phyloP scores from a whole-genome alignment of 2,888 invertebrate species.

The Agrypnus murinus region DNA sequence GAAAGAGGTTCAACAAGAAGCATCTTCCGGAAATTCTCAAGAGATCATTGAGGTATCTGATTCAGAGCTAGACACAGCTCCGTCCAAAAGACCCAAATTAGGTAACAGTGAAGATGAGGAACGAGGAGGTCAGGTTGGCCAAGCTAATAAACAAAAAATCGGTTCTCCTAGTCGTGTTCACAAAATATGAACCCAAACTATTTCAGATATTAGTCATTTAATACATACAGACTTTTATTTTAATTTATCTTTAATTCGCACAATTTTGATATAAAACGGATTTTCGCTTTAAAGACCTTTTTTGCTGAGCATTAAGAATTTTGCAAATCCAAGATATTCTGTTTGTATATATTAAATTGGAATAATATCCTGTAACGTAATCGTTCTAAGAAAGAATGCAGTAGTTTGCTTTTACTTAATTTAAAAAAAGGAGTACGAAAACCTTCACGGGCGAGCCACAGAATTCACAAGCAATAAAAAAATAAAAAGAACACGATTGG shows the following conservation, averaged over 20 bases:
- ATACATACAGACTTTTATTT: slow-evolving; percentile 16
- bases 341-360: no score
- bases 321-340: no score
- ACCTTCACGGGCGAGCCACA: no score
- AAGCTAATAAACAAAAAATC: slow-evolving; percentile 59
- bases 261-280: not conserved
- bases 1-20: slow-evolving; percentile 60
- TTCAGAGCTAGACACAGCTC: slow-evolving; percentile 57
- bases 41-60: slow-evolving; percentile 58
- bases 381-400: no score
- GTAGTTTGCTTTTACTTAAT: no score
- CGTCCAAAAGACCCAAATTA: slow-evolving; percentile 64
- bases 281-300: slow-evolving; percentile 2
- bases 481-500: no score
- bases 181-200: slow-evolving; percentile 33
- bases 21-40: slow-evolving; percentile 53
- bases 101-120: slow-evolving; percentile 64
- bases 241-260: no score
- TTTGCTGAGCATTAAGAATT: no score
- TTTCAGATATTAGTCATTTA: slow-evolving; percentile 28
- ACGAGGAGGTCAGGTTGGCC: slow-evolving; percentile 69
- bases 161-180: slow-evolving; percentile 21
- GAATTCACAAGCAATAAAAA: no score
- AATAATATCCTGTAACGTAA: no score
- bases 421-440: no score